Evolutionary conservation across 2,797 vertebrate genomes (phyloP), one percentile per base, ranked within the genome.

Genomic region (Distichodus sexfasciatus): DNA sequence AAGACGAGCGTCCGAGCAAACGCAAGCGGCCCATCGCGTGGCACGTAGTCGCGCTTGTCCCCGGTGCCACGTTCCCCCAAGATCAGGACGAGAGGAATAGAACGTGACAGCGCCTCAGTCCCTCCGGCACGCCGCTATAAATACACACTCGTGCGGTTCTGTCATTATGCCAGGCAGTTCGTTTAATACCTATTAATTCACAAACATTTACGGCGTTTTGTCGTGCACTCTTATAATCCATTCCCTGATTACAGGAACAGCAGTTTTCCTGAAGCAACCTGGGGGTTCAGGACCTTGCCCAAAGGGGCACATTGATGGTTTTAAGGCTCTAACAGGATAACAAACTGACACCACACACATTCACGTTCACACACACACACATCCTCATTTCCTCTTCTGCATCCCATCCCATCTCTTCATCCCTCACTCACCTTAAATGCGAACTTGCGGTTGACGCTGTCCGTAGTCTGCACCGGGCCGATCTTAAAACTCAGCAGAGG

Each of bases 401-500:
- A 60, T 51, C 31, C 8, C 24, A 8, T 40, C 10, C 64, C 12
- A 12, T 14, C 9, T 38, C 38, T 11, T 14, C 4, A 38, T 3
- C 17, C 44, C 28, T 57, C 61, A 79, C 95, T 89, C 82, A 98
- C 96, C 96, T 97, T 96, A 92, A 98, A 98, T 29, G 94, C 91
- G 79, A 95, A 92, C 74, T 93, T 96, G 78, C 94, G 91, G 85
- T 88, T 95, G 91, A 98, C 91, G 91, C 94, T 97, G 81, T 98
- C 94, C 0, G 86, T 91, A 3, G 91, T 85, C 60, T 94, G 92
- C 70, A 95, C 91, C 0, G 84, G 87, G 0, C 91, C 87, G 17
- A 98, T 91, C 11, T 86, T 91, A 86, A 98, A 98, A 85, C 93
- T 97, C 77, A 97, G 91, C 64, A 98, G 91, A 0, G 95, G 95